phyloP scores from a whole-genome alignment of 2,888 invertebrate genomes.

The Thereva nobilitata region DNA sequence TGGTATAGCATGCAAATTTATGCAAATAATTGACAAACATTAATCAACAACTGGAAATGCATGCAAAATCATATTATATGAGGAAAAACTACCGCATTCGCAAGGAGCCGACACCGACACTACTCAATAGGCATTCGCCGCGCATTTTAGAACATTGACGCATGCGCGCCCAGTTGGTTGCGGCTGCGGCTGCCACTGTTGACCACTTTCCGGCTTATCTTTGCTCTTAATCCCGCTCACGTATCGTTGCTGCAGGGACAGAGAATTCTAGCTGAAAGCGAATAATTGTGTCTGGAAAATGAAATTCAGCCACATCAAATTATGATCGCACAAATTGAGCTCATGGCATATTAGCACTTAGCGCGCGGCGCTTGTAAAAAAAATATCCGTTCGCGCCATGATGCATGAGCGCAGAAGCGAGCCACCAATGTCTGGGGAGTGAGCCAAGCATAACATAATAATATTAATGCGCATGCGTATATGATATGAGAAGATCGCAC shows the following conservation, averaged over 20 bases:
- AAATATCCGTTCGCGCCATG: constrained; percentile 5
- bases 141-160: neutral
- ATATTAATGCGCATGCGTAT: constrained; percentile 11
- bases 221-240: neutral
- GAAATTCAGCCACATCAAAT: neutral
- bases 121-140: neutral
- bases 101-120: constrained; percentile 11
- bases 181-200: no score
- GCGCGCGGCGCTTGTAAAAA: constrained; percentile 25
- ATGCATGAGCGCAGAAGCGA: neutral
- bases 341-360: constrained; percentile 29
- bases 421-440: no score
- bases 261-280: neutral
- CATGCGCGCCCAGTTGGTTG: neutral
- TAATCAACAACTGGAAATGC: constrained; percentile 26
- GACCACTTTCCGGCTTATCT: no score
- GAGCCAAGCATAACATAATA: no score
- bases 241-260: constrained; percentile 7
- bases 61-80: neutral
- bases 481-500: constrained; percentile 1
- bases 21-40: constrained; percentile 39
- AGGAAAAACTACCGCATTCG: neutral
- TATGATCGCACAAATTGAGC: constrained; percentile 19
- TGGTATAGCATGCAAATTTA: constrained; percentile 36
- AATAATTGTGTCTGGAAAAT: constrained; percentile 14